A percentile compares a stretch with the other conserved stretches of the same genome.
Evolutionary conservation across 2,888 invertebrate genomes (phyloP).

Genomic region (Furcula furcula): DNA sequence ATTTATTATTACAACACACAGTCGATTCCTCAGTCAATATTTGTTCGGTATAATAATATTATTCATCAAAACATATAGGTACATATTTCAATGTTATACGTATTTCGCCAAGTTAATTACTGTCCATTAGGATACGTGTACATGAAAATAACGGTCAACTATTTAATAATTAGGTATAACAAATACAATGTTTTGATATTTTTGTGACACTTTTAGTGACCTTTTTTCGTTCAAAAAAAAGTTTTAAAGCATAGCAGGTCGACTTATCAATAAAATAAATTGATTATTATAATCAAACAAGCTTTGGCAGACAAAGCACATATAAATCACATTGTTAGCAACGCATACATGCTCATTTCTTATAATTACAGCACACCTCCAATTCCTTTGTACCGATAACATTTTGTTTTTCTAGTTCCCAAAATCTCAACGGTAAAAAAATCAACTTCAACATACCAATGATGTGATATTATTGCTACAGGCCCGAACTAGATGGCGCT

Average conservation of each 20-base stretch:
- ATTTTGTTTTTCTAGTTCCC: no score
- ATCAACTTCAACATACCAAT: no score
- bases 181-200: slow-evolving; percentile 10
- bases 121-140: no score
- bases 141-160: no score
- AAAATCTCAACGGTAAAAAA: no score
- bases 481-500: slow-evolving; percentile 23
- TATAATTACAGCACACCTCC: slow-evolving; percentile 32
- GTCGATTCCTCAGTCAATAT: slow-evolving; percentile 74
- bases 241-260: slow-evolving; percentile 39
- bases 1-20: slow-evolving; percentile 53
- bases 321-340: slow-evolving; percentile 38
- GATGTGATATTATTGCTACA: no score
- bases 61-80: no score
- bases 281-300: slow-evolving; percentile 38
- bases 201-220: slow-evolving; percentile 70
- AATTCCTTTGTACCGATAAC: slow-evolving; percentile 29
- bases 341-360: slow-evolving; percentile 30
- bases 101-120: no score
- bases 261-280: slow-evolving; percentile 29
- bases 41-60: slow-evolving; percentile 46
- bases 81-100: no score
- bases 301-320: slow-evolving; percentile 58
- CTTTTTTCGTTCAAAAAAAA: slow-evolving; percentile 53
- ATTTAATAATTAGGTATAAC: no score